Evolutionary conservation across 2,797 vertebrate species (phyloP), one percentile per base, ranked within the genome.

Genomic region (Paramormyrops hopkinsi): DNA sequence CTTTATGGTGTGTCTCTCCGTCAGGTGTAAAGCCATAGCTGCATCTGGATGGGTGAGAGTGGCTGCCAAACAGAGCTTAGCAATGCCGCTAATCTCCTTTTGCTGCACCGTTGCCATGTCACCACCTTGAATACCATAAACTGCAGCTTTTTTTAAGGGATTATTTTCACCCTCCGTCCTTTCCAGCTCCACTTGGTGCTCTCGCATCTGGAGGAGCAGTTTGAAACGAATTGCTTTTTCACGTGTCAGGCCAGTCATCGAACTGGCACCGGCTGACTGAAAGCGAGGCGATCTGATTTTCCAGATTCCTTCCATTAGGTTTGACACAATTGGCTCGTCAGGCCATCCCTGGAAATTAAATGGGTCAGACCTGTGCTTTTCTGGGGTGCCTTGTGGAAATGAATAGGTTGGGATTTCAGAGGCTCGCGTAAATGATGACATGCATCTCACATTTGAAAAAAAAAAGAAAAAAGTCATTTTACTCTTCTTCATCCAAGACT

Each of bases 231-330:
- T 53, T 48, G 89, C 87, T 85, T 86, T 69, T 62, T 90, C 87
- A 88, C 37, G 51, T 86, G 69, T 73, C 54, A 56, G 87, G 69
- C 46, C 53, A 59, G 33, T 79, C 51, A 48, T 50, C 37, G 25
- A 69, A 53, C 89, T 86, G 59, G 87, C 86, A 88, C 37, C 73
- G 46, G 50, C 25, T 51, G 44, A 46, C 53, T 44, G 87, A 84
- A 50, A 85, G n/a, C 51, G 73, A 84, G 69, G 53, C 53, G 7
- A 37, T 46, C 76, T 19, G 41, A 69, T 41, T 62, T 65, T 88
- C 76, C 76, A 90, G 54, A 90, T 88, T 88, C 56, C 54, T 88
- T 90, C 89, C 54, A 90, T 88, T 90, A 83, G 87, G 51, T 88
- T 65, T 69, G 89, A 88, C 89, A 89, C 84, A 87, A 76, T 87